Evolutionary conservation across 2,888 invertebrate genomes (phyloP), one percentile per base, ranked within the genome.

Genomic region (Venustoraphidia nigricollis): DNA sequence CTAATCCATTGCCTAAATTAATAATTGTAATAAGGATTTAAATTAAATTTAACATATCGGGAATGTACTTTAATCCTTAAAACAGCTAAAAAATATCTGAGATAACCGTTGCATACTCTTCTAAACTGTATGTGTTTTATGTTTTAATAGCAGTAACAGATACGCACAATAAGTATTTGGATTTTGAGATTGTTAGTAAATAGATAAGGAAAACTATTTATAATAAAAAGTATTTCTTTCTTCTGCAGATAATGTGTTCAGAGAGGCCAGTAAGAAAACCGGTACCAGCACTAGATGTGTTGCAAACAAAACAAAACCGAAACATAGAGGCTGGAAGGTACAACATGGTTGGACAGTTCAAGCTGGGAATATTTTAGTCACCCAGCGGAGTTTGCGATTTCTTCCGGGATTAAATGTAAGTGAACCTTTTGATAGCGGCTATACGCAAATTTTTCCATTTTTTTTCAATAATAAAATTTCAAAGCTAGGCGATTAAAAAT

Each of bases 371-470:
- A 76, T 84, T 56, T 59, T 89, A 50, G 87, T 70, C 1, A 77
- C 79, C 0, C 89, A 89, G 63, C 66, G 74, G 45, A 76, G 66
- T 3, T 67, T 81, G 0, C 70, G 87, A 47, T 89, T 85, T 62
- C 88, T 87, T 66, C 87, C 89, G 8, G 88, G 88, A 9, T 63
- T 87, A 47, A 80, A 87, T 69, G 88, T 87, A 66, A 65, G 70
- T 63, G 10, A 45, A 40, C 36, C 34, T 39, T 10, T 2, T 9
- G 2, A 14, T 10, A 14, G 14, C n/a, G 9, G 40, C 11, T 5
- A 1, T 9, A 13, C 43, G n/a, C 36, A 17, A 34, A 39, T 9
- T 39, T 13, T 41, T 48, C 2, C 36, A 41, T 49, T 40, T 49
- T 50, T 44, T 37, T 6, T n/a, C 41, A 42, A 10, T 17, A 14